Evolutionary conservation across 1,140 invertebrate genomes (phyloP), one percentile per base, ranked within the genome.

Genomic region (Stegodyphus dumicola): DNA sequence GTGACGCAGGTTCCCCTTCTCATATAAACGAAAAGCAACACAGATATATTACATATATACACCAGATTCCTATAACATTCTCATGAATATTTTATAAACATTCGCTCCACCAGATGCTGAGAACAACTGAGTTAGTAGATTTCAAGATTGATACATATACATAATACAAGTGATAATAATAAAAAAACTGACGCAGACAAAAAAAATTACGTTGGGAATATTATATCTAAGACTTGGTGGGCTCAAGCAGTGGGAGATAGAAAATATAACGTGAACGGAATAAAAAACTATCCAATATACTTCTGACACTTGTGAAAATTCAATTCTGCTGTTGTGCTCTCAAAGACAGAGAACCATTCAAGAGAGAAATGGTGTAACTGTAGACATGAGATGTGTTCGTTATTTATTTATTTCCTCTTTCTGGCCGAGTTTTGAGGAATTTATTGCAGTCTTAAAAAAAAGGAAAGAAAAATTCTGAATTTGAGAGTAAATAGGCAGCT

Each of bases 31-130:
- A n/a, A 64, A 64, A 64, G 60, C 11, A 70, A 15, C 33, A 18
- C 69, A 73, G 78, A 81, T 65, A 33, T 81, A 73, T 81, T 73
- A 73, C 69, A 48, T 81, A 81, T 81, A 81, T 81, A 81, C 69
- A 73, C 69, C 54, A 64, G 54, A 81, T 73, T 81, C 69, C 66
- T 81, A 81, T 81, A 81, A 81, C 78, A 81, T 64, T 49, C 69
- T 81, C 78, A 81, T 81, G 78, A 81, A 81, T 81, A 81, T 81
- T 81, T 81, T 81, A 81, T 81, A 81, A 81, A 81, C 78, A 81
- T 81, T 81, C 67, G 52, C 69, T 73, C 11, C 70, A 13, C 53
- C 78, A 81, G 78, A 67, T 81, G 78, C 69, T 48, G 52, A 48
- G n/a, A 81, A 73, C 69, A 81, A 81, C 78, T 73, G 70, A 49